A percentile compares a stretch with the other conserved stretches of the same genome.
Evolutionary conservation across 2,113 vertebrate species (phyloP).

Genomic region (Cygnus buccinator): DNA sequence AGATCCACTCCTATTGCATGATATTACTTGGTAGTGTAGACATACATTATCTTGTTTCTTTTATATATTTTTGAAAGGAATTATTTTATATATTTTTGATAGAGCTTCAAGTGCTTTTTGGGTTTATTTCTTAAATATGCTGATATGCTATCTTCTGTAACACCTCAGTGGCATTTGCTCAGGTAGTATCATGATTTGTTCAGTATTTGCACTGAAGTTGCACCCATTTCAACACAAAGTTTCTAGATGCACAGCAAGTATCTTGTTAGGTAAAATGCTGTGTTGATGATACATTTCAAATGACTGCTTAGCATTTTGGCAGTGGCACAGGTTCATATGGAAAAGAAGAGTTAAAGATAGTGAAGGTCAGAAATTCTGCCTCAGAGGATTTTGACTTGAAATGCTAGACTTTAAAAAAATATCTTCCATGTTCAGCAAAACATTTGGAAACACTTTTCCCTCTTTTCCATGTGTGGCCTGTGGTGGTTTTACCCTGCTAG

Average conservation of each 20-base stretch:
- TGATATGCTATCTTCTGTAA: neutral
- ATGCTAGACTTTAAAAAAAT: neutral
- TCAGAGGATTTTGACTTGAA: slow-evolving; percentile 31
- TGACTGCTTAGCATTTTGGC: slow-evolving; percentile 11
- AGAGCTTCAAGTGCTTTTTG: neutral
- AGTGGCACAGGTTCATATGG: neutral
- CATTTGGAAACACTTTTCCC: slow-evolving; percentile 50
- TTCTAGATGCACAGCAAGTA: neutral
- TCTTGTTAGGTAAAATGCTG: neutral
- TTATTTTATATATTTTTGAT: neutral
- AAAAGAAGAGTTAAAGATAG: neutral
- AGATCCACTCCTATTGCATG: neutral
- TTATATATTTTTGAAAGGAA: neutral
- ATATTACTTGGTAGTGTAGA: neutral
- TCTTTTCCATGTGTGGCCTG: neutral
- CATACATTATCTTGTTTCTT: neutral
- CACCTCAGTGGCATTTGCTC: neutral
- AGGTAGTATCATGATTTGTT: neutral
- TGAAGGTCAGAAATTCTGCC: slow-evolving; percentile 16
- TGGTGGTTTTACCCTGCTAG: too few relatives aligned
- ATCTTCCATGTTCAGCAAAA: neutral
- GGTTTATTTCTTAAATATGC: neutral
- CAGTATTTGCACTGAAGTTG: neutral
- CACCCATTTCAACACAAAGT: neutral
- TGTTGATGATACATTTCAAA: neutral